phyloP scores from a whole-genome alignment of 2,113 vertebrate genomes.

The Podarcis raffonei region DNA sequence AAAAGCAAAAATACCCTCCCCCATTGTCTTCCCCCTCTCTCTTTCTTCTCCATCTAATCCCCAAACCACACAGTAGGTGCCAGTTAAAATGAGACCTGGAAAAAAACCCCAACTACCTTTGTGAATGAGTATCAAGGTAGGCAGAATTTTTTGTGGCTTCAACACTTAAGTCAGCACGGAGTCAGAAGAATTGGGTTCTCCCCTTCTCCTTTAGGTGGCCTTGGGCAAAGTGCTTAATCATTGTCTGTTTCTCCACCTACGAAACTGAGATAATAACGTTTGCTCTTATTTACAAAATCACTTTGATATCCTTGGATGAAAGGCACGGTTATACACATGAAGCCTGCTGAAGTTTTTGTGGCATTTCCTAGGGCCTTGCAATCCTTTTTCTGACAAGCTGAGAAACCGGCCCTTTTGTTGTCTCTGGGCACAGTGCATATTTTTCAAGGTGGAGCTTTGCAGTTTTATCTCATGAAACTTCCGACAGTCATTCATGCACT shows the following conservation, averaged over 20 bases:
- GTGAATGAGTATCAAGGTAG: neutral
- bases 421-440: constrained; percentile 56
- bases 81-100: neutral
- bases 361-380: constrained; percentile 13
- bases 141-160: neutral
- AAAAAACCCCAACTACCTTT: constrained; percentile 8
- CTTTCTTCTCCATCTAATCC: constrained; percentile 31
- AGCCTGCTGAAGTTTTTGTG: constrained; percentile 55
- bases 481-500: constrained; percentile 52
- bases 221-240: constrained; percentile 37
- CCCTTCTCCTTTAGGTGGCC: constrained; percentile 23
- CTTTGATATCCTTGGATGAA: constrained; percentile 36
- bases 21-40: neutral
- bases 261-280: constrained; percentile 48
- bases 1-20: neutral
- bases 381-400: constrained; percentile 39
- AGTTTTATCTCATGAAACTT: constrained; percentile 63
- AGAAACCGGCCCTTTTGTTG: constrained; percentile 38
- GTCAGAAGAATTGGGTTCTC: neutral
- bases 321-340: neutral
- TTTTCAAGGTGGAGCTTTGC: constrained; percentile 59
- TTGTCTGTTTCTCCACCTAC: constrained; percentile 24
- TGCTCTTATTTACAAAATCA: constrained; percentile 31
- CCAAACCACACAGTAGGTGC: constrained; percentile 39
- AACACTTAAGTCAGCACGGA: neutral